Conservation (phyloP, 37 sponge, comb jelly and placozoan genomes). For the Spongia lamella region DNA sequence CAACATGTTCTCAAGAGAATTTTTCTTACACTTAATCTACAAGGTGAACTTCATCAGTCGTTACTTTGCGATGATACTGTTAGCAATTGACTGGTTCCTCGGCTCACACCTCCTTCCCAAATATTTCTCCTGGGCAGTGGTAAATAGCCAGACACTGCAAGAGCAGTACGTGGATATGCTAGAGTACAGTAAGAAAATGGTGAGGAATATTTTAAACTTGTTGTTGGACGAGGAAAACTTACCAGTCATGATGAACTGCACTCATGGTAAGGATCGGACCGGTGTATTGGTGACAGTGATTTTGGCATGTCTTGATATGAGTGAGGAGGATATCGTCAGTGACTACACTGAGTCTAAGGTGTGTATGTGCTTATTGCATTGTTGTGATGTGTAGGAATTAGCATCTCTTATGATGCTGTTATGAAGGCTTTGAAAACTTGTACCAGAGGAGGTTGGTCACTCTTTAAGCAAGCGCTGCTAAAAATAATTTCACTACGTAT, state of each 20-base stretch:
- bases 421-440: background rate
- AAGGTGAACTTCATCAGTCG: background rate
- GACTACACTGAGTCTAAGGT: constrained; percentile 63
- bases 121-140: constrained; percentile 14
- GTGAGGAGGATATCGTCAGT: constrained; percentile 32
- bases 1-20: background rate
- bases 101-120: constrained; percentile 32
- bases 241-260: constrained; percentile 48
- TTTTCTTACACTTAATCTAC: background rate
- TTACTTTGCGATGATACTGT: background rate
- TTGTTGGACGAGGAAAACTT: constrained; percentile 16
- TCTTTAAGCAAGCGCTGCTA: background rate
- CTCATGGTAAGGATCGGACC: constrained; percentile 65
- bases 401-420: background rate
- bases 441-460: background rate
- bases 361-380: background rate
- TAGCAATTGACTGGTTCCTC: constrained; percentile 38
- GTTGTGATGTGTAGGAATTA: background rate
- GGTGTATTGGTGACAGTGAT: constrained; percentile 46
- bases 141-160: constrained; percentile 17
- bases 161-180: constrained; percentile 43
- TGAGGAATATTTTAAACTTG: constrained; percentile 9
- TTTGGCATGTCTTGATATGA: constrained; percentile 37
- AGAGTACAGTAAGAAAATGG: constrained; percentile 21
- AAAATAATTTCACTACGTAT: background rate